Conservation (phyloP, 2,113 vertebrate species). For the Serilophus lunatus region DNA sequence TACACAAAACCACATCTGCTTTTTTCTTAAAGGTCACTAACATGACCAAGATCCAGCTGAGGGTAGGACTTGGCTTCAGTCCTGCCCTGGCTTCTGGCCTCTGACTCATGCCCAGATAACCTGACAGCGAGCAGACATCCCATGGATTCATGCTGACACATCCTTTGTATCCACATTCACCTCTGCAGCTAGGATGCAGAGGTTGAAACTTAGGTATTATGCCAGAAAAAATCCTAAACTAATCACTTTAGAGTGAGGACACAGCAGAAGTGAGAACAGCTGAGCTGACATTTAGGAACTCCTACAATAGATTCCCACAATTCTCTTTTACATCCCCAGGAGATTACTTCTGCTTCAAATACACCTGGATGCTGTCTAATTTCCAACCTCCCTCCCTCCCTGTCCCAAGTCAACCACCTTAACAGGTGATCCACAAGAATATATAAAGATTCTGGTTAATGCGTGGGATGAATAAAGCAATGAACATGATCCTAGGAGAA, state of each 20-base stretch:
- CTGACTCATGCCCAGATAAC: background rate
- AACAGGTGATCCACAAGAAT: background rate
- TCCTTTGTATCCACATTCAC: background rate
- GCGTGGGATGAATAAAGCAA: background rate
- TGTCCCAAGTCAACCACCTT: background rate
- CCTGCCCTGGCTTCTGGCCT: background rate
- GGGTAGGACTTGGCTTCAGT: background rate
- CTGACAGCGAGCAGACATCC: background rate
- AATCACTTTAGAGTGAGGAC: background rate
- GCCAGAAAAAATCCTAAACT: background rate
- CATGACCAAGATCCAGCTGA: background rate
- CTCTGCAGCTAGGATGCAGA: background rate
- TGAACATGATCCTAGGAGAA: background rate
- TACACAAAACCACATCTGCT: background rate
- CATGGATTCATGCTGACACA: background rate
- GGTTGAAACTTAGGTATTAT: background rate
- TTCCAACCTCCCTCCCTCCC: background rate
- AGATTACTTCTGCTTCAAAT: background rate
- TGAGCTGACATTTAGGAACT: slow-evolving; percentile 9
- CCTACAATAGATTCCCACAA: slow-evolving; percentile 2
- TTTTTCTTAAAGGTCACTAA: background rate
- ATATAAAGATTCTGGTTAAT: background rate
- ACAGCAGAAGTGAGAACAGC: background rate
- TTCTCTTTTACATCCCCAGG: background rate
- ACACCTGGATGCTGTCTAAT: background rate